Base-by-base conservation (phyloP, 2,888 invertebrate species). In the Protodeltote pygarga region DNA sequence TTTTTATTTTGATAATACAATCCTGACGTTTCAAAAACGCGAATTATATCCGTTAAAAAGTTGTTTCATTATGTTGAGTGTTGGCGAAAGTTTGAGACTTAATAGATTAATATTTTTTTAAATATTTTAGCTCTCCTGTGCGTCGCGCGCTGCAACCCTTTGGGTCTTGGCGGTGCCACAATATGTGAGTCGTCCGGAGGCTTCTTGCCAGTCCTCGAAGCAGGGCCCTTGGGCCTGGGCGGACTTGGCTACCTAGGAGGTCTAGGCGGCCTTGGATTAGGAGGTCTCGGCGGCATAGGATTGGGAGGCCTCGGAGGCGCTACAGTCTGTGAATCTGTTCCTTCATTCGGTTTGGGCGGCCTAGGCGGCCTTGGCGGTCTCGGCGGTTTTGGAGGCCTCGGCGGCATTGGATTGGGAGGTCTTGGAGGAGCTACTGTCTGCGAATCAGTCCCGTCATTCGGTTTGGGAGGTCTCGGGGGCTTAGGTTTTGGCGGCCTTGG, bases 61-160 rank as follows among this genome's bases (percentile, higher is more conserved):
- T n/a, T n/a, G n/a, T n/a, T n/a, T n/a, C n/a, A n/a, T n/a, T n/a
- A n/a, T n/a, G n/a, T n/a, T n/a, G n/a, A n/a, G n/a, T n/a, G n/a
- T n/a, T n/a, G n/a, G n/a, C n/a, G n/a, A n/a, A n/a, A n/a, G n/a
- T n/a, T n/a, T n/a, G n/a, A n/a, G n/a, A n/a, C n/a, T n/a, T n/a
- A n/a, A n/a, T n/a, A n/a, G n/a, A n/a, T n/a, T n/a, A n/a, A n/a
- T n/a, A n/a, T n/a, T n/a, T n/a, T n/a, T n/a, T n/a, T n/a, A n/a
- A n/a, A n/a, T n/a, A n/a, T n/a, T 3, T 0, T 53, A 86, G 86
- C 81, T 19, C 58, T 83, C 8, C 49, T 86, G 9, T 78, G 77
- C 70, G 51, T 76, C 1, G 80, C 70, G 1, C 63, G 40, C 11
- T 75, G 77, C 63, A 78, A 76, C 46, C 86, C 87, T 0, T 8